Evolutionary conservation across 2,113 vertebrate genomes (phyloP), one percentile per base, ranked within the genome.

Genomic region (Cricetomys ansorgei): DNA sequence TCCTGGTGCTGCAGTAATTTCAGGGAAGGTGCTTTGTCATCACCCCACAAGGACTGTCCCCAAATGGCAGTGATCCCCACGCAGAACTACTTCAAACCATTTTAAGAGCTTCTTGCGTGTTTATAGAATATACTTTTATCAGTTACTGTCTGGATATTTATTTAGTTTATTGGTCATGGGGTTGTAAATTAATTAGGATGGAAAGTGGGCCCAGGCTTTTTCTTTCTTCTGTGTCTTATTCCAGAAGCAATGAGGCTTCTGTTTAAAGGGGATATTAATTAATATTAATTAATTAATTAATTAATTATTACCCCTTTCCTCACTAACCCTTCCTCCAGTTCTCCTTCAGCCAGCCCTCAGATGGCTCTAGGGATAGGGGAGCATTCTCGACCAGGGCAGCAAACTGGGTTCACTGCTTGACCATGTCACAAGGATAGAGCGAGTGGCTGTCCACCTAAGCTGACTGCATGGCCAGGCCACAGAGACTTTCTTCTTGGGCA

Each of bases 401-500:
- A 75, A 4, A 48, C 50, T 57, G 0, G 5, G 50, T 31, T 64
- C 31, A 7, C 48, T 25, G 1, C 37, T n/a, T 27, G 50, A 43
- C 89, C 12, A 8, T 5, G 17, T 15, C 1, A 6, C 0, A 1
- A 2, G 31, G 15, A 16, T 7, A 57, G 55, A 79, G 48, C 45
- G 27, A 73, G 8, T 6, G 12, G 29, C 40, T 43, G 13, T 15
- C 17, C 16, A 7, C 45, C 45, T 25, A 79, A 29, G 37, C 62
- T 34, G 31, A 70, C 11, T 76, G 4, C 6, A 0, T 0, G 13
- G 16, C 15, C 15, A 11, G 12, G 45, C 59, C 65, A 17, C 43
- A 1, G 1, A 11, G 13, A 31, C 67, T 77, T 86, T 57, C 31
- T 19, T 53, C 37, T 45, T 12, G 15, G 43, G 72, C 19, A 0